Conservation (phyloP, 2,797 vertebrate genomes). For the Argyrosomus regius region DNA sequence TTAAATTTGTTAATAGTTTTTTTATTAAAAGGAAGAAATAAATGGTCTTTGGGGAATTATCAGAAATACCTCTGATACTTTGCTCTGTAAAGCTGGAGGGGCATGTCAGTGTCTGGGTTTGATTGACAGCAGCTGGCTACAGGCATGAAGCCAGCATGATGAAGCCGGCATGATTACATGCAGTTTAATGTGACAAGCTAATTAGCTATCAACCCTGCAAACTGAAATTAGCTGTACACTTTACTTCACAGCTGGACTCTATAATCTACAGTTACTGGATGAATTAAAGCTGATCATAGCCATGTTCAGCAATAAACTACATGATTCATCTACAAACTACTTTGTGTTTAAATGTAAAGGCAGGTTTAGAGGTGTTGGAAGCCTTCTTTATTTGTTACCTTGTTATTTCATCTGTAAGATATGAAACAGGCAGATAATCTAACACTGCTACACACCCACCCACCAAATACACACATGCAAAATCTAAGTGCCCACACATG, state of each 20-base stretch:
- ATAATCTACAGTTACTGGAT: neutral
- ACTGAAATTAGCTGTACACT: neutral
- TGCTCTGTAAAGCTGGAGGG: neutral
- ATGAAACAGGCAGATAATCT: neutral
- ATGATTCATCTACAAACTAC: too few species aligned
- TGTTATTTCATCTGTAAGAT: neutral
- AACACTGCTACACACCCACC: neutral
- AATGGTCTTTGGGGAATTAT: neutral
- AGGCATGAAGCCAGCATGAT: too few species aligned
- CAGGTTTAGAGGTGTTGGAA: too few species aligned
- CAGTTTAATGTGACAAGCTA: neutral
- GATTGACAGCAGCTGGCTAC: neutral
- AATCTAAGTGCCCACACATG: conserved; percentile 46
- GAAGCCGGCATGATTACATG: neutral
- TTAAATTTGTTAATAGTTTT: too few species aligned
- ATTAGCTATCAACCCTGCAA: too few species aligned
- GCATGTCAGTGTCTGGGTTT: neutral
- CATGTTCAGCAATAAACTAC: neutral
- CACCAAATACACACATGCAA: conserved; percentile 4
- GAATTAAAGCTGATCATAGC: too few species aligned
- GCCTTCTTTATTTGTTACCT: neutral
- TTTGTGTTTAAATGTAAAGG: too few species aligned
- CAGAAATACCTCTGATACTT: neutral
- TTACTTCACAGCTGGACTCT: neutral
- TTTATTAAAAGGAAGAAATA: neutral